phyloP scores from a whole-genome alignment of 2,888 invertebrate genomes.

The Acanthoscelides obtectus region DNA sequence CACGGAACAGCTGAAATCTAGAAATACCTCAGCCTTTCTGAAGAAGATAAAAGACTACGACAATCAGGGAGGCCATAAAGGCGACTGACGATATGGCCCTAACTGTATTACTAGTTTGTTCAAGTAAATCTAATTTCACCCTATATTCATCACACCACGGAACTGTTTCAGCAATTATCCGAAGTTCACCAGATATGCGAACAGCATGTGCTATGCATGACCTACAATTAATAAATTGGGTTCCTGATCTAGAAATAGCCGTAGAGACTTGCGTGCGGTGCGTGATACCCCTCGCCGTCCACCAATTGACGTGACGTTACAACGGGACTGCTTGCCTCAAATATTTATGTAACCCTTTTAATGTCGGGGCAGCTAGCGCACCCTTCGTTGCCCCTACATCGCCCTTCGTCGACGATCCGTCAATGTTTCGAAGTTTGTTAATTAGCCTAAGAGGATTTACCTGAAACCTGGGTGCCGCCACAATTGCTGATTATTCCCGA shows the following conservation, averaged over 20 bases:
- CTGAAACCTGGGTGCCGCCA: slow-evolving; percentile 8
- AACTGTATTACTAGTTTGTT: too few species aligned
- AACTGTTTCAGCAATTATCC: neutral
- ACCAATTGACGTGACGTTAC: slow-evolving; percentile 19
- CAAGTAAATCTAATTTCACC: neutral
- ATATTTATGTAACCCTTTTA: slow-evolving; percentile 29
- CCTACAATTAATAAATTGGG: neutral
- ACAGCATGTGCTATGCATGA: neutral
- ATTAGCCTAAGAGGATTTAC: slow-evolving; percentile 29
- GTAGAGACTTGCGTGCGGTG: slow-evolving; percentile 18
- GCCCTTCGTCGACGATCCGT: slow-evolving; percentile 23
- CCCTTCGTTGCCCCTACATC: slow-evolving; percentile 5
- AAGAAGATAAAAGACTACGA: too few species aligned
- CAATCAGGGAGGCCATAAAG: too few species aligned
- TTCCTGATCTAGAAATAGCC: neutral
- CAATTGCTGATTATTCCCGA: slow-evolving; percentile 14
- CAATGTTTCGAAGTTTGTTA: slow-evolving; percentile 31
- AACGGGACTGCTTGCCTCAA: slow-evolving; percentile 25
- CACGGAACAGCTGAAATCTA: too few species aligned
- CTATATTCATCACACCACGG: neutral
- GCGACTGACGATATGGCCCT: too few species aligned
- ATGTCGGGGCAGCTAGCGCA: slow-evolving; percentile 20
- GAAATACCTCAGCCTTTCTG: too few species aligned
- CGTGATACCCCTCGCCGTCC: slow-evolving; percentile 16
- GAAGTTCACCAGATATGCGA: neutral